Base-by-base conservation (phyloP, 1,140 invertebrate genomes). In the Helicoverpa zea region DNA sequence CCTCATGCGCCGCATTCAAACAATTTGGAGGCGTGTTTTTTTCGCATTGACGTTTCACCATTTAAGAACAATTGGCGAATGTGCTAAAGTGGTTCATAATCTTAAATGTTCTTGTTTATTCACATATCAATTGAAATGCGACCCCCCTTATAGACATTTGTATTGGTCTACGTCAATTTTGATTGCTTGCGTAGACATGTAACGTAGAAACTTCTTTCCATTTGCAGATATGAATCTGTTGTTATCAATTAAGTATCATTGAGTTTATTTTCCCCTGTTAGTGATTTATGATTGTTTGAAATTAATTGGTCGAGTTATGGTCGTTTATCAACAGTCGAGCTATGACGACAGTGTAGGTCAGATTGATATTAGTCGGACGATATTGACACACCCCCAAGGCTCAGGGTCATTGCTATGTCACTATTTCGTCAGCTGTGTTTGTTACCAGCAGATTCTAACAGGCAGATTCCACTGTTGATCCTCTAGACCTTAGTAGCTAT, bases 41-140 rank as follows among this genome's bases (percentile, higher is more conserved):
- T 58, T 43, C 74, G n/a, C 47, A 77, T 76, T 77, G 75, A 77
- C 75, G 75, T 77, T 72, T n/a, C 49, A 72, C 5, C 49, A 72
- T 52, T 72, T 52, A 68, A 68, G 63, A 76, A n/a, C 58, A 63
- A 66, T 66, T 54, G 75, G 66, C 66, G 23, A 77, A 77, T 52
- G 51, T 64, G 61, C 66, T 68, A 30, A 61, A 77, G 74, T 77
- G 66, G 66, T 70, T 70, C 18, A 29, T 52, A 51, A 72, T 72
- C 49, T 72, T 72, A 14, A 77, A 77, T 64, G 51, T 64, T 64
- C 59, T 77, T 77, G 75, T 77, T 77, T 77, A 63, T 63, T 54
- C 51, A n/a, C 51, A 64, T 77, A 66, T 77, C 75, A 77, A 77
- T 77, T 77, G 75, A 77, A 77, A 66, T 77, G 49, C 61, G 75